These are phyloP conservation scores for Magallana gigas DNA, from an alignment of 1,140 invertebrate genomes.

Conservation along the genomic window DNA sequence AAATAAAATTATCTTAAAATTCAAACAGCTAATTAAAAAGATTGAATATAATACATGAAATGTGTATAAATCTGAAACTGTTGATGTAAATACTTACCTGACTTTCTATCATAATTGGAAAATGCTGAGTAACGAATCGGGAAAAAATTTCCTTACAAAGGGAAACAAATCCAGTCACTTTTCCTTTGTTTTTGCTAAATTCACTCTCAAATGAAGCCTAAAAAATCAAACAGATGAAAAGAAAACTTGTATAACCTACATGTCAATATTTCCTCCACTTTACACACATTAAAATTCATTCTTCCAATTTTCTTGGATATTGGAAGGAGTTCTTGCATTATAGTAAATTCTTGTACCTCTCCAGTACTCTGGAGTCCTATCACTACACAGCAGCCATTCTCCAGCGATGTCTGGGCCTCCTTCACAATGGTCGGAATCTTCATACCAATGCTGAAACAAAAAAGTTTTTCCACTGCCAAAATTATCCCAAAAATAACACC, in stretches of 20 bases:
- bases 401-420: slow-evolving; percentile 67
- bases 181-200: slow-evolving; percentile 64
- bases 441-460: slow-evolving; percentile 72
- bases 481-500: neutral
- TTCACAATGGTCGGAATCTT: slow-evolving; percentile 72
- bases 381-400: slow-evolving; percentile 68
- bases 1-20: too few species aligned
- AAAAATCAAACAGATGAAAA: slow-evolving; percentile 25
- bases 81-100: slow-evolving; percentile 1
- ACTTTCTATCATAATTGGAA: slow-evolving; percentile 67
- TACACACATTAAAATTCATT: neutral
- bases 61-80: neutral
- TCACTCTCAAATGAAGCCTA: slow-evolving; percentile 75
- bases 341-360: slow-evolving; percentile 63
- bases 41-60: too few species aligned
- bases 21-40: too few species aligned
- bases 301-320: too few species aligned
- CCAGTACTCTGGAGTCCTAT: slow-evolving; percentile 76
- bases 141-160: slow-evolving; percentile 75
- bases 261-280: neutral
- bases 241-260: neutral
- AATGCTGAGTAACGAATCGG: slow-evolving; percentile 71
- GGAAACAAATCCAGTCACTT: slow-evolving; percentile 71
- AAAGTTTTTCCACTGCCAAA: neutral
- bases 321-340: neutral